A percentile compares a stretch with the other conserved stretches of the same genome.
Evolutionary conservation across 2,113 vertebrate species (phyloP).

Genomic region (Cervus canadensis): DNA sequence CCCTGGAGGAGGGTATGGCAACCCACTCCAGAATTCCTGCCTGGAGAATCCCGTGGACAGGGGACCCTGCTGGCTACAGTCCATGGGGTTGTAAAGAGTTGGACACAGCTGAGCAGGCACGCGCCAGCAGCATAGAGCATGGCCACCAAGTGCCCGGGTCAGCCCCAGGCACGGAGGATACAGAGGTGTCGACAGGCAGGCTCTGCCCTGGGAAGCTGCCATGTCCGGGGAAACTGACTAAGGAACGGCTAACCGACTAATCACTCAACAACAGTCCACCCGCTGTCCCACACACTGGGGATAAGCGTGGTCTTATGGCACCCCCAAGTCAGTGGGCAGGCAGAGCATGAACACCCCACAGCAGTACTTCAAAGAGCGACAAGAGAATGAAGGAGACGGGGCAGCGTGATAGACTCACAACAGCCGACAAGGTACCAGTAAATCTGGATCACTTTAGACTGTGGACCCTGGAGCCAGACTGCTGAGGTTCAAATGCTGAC

Average conservation of each 20-base stretch:
- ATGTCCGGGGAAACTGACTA: neutral
- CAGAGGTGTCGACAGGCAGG: neutral
- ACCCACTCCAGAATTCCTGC: neutral
- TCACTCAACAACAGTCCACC: neutral
- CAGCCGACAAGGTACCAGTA: neutral
- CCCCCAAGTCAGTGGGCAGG: neutral
- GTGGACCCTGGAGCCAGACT: neutral
- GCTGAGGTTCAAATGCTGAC: neutral
- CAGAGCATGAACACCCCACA: neutral
- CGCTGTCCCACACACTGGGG: neutral
- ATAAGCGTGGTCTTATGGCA: neutral
- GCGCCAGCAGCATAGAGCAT: neutral
- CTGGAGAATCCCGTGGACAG: neutral
- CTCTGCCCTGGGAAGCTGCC: neutral
- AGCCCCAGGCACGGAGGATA: neutral
- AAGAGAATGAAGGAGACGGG: neutral
- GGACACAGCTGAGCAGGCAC: neutral
- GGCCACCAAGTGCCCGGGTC: neutral
- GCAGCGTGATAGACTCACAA: fast-evolving
- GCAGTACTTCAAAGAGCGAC: neutral
- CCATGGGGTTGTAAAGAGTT: neutral
- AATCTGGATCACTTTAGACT: neutral
- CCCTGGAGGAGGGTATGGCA: neutral
- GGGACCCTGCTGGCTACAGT: neutral
- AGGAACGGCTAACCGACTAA: neutral